Percentiles rank a stretch among this genome's conserved stretches.
Conservation (phyloP, 2,797 vertebrate genomes). For the Phrynocephalus forsythii region DNA sequence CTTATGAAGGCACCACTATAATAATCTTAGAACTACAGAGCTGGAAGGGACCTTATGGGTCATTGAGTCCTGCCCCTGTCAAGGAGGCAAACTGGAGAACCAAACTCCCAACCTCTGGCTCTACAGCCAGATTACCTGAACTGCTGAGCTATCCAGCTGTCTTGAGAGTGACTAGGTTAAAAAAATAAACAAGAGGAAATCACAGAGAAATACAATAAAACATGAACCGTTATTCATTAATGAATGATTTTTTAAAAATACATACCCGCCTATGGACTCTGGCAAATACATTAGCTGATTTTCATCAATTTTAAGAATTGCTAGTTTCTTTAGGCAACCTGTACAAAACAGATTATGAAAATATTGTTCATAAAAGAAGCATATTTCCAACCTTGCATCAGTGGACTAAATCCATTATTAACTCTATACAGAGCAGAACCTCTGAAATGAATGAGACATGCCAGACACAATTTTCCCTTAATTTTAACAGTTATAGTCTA, state of each 20-base stretch:
- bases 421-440: background rate
- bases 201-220: background rate
- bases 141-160: background rate
- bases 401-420: background rate
- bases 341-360: slow-evolving; percentile 56
- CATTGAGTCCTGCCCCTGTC: no score
- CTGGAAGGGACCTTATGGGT: no score
- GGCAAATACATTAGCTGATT: slow-evolving; percentile 96
- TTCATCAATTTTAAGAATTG: slow-evolving; percentile 97
- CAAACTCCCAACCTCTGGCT: no score
- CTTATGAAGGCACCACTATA: no score
- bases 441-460: background rate
- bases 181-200: slow-evolving; percentile 11
- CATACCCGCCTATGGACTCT: slow-evolving; percentile 93
- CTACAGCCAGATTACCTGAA: no score
- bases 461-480: background rate
- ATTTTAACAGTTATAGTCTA: background rate
- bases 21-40: no score
- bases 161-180: background rate
- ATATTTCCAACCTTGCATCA: background rate
- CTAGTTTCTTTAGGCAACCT: slow-evolving; percentile 95
- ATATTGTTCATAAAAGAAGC: slow-evolving; percentile 27
- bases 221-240: background rate
- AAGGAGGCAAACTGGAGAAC: no score
- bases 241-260: slow-evolving; percentile 22